Evolutionary conservation across 92 coral and sea anemone species (phyloP), one percentile per base, ranked within the genome.

Genomic region (Blastomussa wellsi): DNA sequence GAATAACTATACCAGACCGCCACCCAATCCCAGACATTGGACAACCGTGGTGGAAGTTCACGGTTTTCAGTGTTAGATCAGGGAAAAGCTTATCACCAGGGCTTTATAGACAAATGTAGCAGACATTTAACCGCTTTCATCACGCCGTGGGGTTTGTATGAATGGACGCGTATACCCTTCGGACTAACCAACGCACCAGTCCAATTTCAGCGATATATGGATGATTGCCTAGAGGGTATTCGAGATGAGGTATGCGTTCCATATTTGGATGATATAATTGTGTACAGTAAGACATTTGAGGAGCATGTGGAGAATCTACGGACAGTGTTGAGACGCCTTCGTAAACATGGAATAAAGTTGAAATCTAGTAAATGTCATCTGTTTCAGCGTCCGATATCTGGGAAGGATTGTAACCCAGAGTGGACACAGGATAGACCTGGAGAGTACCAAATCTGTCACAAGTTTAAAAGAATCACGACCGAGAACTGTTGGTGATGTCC

Each of bases 291-390:
- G 49, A 76, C 91, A 13, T 88, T 89, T 55, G 86, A 89, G 80
- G 89, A 84, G 19, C 89, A 89, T 49, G 89, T 89, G 72, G 89
- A 84, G 60, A 76, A 89, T 66, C 52, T 89, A 17, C 85, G 86
- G 20, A 79, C 64, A 79, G 84, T 80, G 52, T 67, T 86, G 26
- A 80, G 79, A 35, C 79, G 86, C 11, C 44, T 86, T 38, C 75
- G 39, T 15, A 57, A 59, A 32, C 76, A 87, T 81, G 86, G 86
- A 31, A 80, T 74, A 0, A 86, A 86, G 26, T 41, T 86, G 28
- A 86, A 72, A 48, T 81, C 90, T 2, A 74, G 76, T 41, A 69
- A 80, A n/a, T 87, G 90, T 52, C 57, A 48, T 36, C 78, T 79
- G 48, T 86, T 86, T 81, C 86, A 31, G 32, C 68, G 85, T 80